Evolutionary conservation across 2,797 vertebrate species (phyloP), one percentile per base, ranked within the genome.

Genomic region (Moxostoma hubbsi): DNA sequence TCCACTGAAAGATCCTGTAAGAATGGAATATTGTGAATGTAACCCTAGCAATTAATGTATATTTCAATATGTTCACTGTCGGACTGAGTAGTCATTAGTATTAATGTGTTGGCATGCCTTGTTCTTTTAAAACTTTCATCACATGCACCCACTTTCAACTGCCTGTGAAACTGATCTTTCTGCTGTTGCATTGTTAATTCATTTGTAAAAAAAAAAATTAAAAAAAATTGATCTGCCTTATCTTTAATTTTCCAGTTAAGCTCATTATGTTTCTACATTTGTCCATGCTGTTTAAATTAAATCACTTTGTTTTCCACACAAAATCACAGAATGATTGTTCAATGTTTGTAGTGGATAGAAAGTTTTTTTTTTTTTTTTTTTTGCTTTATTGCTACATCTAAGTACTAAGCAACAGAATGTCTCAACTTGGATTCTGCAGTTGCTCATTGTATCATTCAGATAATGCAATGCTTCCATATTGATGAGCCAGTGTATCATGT

Each of bases 71-170:
- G 47, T 72, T 73, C 75, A 70, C 61, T 82, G 63, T 84, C 80
- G 7, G 66, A 81, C 85, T 74, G 88, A 76, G 84, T 88, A 81
- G 81, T 88, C 85, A 90, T 90, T 90, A 88, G 79, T 24, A 62
- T 72, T 15, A 73, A 75, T 77, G 0, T 49, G 54, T 69, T 66
- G 36, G 82, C 77, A 75, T 87, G 83, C 83, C 82, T 65, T 65
- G 83, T 75, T 83, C 65, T 80, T 81, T 84, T 89, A 85, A 89
- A 89, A 66, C 83, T 85, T 85, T 89, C 88, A 90, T 83, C 16
- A 58, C 18, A 18, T 43, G 16, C 54, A 66, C 49, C 6, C 2
- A 24, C n/a, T 49, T 70, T 18, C 7, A 59, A 47, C 62, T 46
- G 15, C 61, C 58, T 16, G 6, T 13, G 50, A 36, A 36, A 36